These are phyloP conservation scores for Elgaria multicarinata DNA, from an alignment of 2,113 vertebrate genomes.

Conservation along the genomic window DNA sequence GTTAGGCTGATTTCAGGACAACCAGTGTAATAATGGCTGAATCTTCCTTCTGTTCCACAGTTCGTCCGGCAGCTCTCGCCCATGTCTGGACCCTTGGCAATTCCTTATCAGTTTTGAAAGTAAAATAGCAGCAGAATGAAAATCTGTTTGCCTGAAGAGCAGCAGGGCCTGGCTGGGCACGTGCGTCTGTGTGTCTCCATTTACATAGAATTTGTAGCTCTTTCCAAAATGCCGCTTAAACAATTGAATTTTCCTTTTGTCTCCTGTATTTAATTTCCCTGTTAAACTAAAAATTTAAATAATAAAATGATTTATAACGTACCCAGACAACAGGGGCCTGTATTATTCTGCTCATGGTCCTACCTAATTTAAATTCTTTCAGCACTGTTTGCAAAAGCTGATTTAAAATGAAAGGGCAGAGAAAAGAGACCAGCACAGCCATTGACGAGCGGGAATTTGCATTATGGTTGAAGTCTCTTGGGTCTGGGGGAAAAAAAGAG, in stretches of 20 bases:
- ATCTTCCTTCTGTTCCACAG: constrained; percentile 45
- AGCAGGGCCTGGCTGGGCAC: neutral
- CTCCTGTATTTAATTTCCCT: constrained; percentile 70
- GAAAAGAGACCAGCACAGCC: constrained; percentile 64
- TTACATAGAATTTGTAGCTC: constrained; percentile 45
- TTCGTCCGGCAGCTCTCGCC: neutral
- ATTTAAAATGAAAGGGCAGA: constrained; percentile 65
- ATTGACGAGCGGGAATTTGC: constrained; percentile 37
- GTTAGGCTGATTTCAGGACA: neutral
- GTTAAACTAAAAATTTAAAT: constrained; percentile 70
- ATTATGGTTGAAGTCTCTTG: constrained; percentile 18
- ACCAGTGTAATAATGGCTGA: neutral
- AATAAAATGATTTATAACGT: constrained; percentile 59
- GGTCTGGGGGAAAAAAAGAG: neutral
- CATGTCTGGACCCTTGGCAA: constrained; percentile 35
- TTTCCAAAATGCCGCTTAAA: constrained; percentile 1
- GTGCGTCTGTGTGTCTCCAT: constrained; percentile 21
- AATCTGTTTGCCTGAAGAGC: constrained; percentile 58
- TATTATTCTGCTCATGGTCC: constrained; percentile 63
- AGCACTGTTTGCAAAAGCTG: constrained; percentile 67
- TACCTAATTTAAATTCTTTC: constrained; percentile 76
- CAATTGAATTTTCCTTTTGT: constrained; percentile 53
- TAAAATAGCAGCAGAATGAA: constrained; percentile 58
- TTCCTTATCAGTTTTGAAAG: constrained; percentile 62
- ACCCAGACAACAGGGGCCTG: constrained; percentile 25